Evolutionary conservation across 1,140 invertebrate species (phyloP).

Genomic region (Agrilus planipennis): DNA sequence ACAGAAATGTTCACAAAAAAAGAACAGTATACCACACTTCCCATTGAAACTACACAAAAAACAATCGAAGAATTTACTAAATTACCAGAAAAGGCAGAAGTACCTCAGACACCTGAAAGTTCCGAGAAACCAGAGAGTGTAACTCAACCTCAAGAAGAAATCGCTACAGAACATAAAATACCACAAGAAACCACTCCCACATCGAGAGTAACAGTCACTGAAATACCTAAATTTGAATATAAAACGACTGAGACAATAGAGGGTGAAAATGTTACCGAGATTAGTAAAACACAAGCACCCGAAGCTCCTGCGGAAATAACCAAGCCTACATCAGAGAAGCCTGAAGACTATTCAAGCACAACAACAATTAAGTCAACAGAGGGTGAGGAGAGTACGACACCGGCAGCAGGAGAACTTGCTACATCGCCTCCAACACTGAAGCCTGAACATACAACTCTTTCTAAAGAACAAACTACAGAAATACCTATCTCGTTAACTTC

Average conservation of each 20-base stretch:
- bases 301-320: background rate
- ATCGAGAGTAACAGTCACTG: background rate
- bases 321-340: background rate
- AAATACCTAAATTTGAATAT: background rate
- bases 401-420: slow-evolving; percentile 4
- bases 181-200: background rate
- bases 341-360: too few relatives aligned
- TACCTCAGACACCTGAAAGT: background rate
- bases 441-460: background rate
- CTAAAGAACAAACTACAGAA: slow-evolving; percentile 5
- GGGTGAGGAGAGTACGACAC: slow-evolving; percentile 5
- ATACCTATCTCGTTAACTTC: background rate
- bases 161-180: background rate
- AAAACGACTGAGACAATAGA: background rate
- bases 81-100: background rate
- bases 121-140: slow-evolving; percentile 1
- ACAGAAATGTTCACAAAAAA: too few relatives aligned
- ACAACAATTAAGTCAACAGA: slow-evolving; percentile 7
- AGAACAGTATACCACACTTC: too few relatives aligned
- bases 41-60: too few relatives aligned
- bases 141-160: background rate
- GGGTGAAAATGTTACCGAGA: background rate
- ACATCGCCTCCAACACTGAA: slow-evolving; percentile 5
- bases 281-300: background rate
- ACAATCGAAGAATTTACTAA: background rate